Evolutionary conservation across 2,797 vertebrate species (phyloP).

Genomic region (Epinephelus coioides): DNA sequence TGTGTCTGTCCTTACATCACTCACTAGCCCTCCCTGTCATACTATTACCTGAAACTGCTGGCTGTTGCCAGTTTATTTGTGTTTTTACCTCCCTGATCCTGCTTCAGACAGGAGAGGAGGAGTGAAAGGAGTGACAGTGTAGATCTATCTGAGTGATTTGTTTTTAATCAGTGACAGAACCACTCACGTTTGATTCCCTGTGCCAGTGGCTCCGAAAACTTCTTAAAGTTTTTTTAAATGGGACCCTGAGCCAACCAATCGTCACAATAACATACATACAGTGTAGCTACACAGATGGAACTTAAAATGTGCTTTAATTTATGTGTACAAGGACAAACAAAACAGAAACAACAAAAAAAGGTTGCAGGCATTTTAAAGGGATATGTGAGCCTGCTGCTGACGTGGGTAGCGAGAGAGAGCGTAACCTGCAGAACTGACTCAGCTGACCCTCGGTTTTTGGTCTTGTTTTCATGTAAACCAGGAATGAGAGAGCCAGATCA

Average conservation of each 20-base stretch:
- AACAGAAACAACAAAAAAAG: too few relatives aligned
- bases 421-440: not conserved
- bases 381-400: not conserved
- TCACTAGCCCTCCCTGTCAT: not conserved
- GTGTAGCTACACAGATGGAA: not conserved
- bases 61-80: not conserved
- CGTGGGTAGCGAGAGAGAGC: not conserved
- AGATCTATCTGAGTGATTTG: not conserved
- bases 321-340: not conserved
- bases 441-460: not conserved
- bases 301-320: not conserved
- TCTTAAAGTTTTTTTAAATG: not conserved
- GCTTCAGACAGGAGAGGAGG: not conserved
- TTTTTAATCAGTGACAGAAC: not conserved
- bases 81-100: not conserved
- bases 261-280: not conserved
- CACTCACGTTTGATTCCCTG: not conserved
- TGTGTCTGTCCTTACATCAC: not conserved
- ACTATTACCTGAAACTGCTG: not conserved
- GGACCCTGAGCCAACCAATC: not conserved
- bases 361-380: not conserved
- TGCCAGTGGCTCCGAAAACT: not conserved
- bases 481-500: not conserved
- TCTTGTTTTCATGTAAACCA: conserved; percentile 1
- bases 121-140: not conserved